Evolutionary conservation across 2,888 invertebrate genomes (phyloP).

Genomic region (Enoplolaimus lenunculus): DNA sequence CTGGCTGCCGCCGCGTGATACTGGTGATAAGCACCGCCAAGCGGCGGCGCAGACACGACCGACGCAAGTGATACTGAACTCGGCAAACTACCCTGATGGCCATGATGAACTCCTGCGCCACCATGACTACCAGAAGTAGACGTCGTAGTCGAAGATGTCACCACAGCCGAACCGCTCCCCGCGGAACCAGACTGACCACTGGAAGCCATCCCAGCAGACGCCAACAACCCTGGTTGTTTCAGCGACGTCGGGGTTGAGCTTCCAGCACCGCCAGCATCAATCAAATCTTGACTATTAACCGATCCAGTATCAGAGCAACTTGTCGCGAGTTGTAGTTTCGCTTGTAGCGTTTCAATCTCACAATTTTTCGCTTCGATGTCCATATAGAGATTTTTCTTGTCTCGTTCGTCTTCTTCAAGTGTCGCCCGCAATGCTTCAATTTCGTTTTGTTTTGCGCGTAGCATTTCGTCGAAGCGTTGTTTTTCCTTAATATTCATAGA

Average conservation of each 20-base stretch:
- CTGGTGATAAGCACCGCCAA: too few relatives aligned
- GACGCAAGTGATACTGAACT: background rate
- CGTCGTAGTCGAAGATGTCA: background rate
- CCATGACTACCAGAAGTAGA: background rate
- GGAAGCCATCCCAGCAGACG: too few relatives aligned
- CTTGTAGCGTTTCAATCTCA: slow-evolving; percentile 62
- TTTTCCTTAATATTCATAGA: slow-evolving; percentile 66
- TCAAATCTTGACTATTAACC: slow-evolving; percentile 24
- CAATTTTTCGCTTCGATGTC: slow-evolving; percentile 91
- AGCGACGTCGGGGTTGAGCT: too few relatives aligned
- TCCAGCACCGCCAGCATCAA: background rate
- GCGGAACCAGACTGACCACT: too few relatives aligned
- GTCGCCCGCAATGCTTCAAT: slow-evolving; percentile 71
- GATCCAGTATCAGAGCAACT: slow-evolving; percentile 36
- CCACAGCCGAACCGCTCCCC: background rate
- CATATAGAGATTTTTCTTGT: slow-evolving; percentile 67
- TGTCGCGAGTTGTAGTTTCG: slow-evolving; percentile 48
- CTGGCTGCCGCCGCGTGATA: too few relatives aligned
- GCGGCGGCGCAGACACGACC: background rate
- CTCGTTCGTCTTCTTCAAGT: slow-evolving; percentile 51
- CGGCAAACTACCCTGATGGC: background rate
- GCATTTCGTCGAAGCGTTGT: slow-evolving; percentile 78
- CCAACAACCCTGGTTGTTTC: too few relatives aligned
- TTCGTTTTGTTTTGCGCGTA: slow-evolving; percentile 66
- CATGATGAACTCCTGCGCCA: background rate